A percentile compares a stretch with the other conserved stretches of the same genome.
phyloP scores from a whole-genome alignment of 2,113 vertebrate species.

The Eolophus roseicapilla region DNA sequence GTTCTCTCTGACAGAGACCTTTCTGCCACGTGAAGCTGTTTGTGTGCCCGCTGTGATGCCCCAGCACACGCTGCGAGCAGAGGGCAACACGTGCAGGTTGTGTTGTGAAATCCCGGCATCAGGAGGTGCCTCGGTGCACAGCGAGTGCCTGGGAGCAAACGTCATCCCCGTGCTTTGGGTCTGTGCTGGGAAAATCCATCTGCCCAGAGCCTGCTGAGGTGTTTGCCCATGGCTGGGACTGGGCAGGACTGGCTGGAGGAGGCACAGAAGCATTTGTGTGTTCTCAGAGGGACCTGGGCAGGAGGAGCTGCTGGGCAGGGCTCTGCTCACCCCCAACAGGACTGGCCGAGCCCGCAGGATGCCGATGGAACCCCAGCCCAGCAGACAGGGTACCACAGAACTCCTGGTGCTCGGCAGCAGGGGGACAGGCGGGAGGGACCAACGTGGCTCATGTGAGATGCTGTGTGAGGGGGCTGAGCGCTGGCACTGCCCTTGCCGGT shows the following conservation, averaged over 20 bases:
- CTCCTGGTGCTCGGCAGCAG: fast-evolving
- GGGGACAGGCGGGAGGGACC: background rate
- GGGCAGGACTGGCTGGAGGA: background rate
- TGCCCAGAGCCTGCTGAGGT: background rate
- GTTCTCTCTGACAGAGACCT: background rate
- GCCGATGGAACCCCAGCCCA: background rate
- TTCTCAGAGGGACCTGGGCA: background rate
- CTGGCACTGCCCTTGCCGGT: fast-evolving
- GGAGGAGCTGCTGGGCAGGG: background rate
- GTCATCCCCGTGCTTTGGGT: background rate
- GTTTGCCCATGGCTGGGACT: background rate
- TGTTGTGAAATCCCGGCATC: background rate
- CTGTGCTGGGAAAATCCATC: background rate
- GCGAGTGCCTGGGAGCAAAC: background rate
- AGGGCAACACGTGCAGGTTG: background rate
- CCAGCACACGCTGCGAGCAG: background rate
- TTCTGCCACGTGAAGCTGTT: background rate
- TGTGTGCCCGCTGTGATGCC: background rate
- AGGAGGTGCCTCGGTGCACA: background rate
- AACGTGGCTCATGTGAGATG: fast-evolving
- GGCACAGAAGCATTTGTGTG: too few relatives aligned
- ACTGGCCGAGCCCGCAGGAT: background rate
- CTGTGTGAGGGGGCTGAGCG: background rate
- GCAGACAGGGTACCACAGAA: fast-evolving
- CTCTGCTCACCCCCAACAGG: fast-evolving